Percentiles rank a stretch among this genome's conserved stretches.
These are phyloP conservation scores for Cryptophagus acutangulus DNA, from an alignment of 2,888 invertebrate species.

Conservation along the genomic window DNA sequence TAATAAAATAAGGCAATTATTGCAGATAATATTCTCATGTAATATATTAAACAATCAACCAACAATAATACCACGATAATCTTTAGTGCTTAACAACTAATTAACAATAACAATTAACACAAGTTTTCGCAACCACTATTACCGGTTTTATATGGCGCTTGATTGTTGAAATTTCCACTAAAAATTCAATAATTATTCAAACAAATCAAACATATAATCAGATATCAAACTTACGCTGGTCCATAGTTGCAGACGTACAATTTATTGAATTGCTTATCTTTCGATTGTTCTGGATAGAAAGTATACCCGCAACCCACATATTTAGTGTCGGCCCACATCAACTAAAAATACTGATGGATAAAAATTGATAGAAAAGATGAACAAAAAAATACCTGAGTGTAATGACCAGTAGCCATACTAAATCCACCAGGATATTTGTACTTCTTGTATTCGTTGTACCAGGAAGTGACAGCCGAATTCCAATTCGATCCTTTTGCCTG, in stretches of 20 bases:
- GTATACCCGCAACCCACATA: constrained; percentile 30
- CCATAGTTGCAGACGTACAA: neutral
- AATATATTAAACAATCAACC: no score
- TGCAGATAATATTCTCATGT: no score
- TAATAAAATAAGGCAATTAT: no score
- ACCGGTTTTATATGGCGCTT: constrained; percentile 22
- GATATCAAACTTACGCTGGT: neutral
- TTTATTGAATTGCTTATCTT: neutral
- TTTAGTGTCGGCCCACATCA: constrained; percentile 30
- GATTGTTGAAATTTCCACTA: constrained; percentile 24
- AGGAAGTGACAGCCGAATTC: constrained; percentile 14
- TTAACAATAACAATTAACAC: no score
- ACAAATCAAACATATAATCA: no score
- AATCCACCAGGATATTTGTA: constrained; percentile 15
- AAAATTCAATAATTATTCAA: constrained; percentile 8
- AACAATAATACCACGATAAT: no score
- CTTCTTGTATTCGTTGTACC: constrained; percentile 23
- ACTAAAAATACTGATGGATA: constrained; percentile 18
- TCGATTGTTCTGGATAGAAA: constrained; percentile 13
- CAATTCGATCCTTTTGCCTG: neutral
- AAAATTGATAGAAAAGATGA: neutral
- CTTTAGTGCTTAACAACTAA: no score
- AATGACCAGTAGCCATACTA: constrained; percentile 21
- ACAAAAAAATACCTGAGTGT: constrained; percentile 22
- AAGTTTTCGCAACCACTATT: no score